Percentiles rank a stretch among this genome's conserved stretches.
Evolutionary conservation across 2,888 invertebrate species (phyloP).

Genomic region (Laothoe populi): DNA sequence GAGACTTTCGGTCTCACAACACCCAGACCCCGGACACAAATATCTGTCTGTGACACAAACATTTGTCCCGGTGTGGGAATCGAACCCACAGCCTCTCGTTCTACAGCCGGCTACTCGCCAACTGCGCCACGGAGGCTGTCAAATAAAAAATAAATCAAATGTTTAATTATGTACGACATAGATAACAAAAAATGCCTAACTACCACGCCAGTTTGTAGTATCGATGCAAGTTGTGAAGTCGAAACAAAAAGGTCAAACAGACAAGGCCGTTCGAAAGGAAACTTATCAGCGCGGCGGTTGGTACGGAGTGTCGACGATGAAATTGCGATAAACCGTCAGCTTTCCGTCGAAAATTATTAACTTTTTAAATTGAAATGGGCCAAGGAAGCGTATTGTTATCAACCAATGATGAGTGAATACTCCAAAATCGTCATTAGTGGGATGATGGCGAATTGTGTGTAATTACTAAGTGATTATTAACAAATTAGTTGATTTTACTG

Average conservation of each 20-base stretch:
- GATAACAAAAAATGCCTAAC: constrained; percentile 34
- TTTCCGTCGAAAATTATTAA: constrained; percentile 63
- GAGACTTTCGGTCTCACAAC: too few species aligned
- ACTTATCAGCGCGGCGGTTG: constrained; percentile 72
- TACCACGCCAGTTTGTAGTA: constrained; percentile 35
- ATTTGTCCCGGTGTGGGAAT: too few species aligned
- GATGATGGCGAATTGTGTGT: constrained; percentile 21
- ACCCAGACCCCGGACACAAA: too few species aligned
- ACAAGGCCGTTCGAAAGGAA: constrained; percentile 74
- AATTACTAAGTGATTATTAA: too few species aligned
- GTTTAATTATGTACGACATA: background rate
- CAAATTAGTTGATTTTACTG: too few species aligned
- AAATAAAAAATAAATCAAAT: too few species aligned
- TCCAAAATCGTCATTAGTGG: too few species aligned
- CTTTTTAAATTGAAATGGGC: constrained; percentile 48
- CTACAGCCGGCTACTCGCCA: too few species aligned
- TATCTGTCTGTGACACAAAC: too few species aligned
- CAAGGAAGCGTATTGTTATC: background rate
- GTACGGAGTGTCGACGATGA: constrained; percentile 69
- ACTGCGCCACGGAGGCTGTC: too few species aligned
- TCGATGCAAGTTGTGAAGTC: constrained; percentile 35
- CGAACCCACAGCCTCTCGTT: too few species aligned
- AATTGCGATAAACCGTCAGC: constrained; percentile 69
- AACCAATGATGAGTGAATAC: too few species aligned
- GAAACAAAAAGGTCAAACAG: constrained; percentile 75